A percentile compares a stretch with the other conserved stretches of the same genome.
These are phyloP conservation scores for Pseudachorutes palmiensis DNA, from an alignment of 1,140 invertebrate genomes.

Conservation along the genomic window DNA sequence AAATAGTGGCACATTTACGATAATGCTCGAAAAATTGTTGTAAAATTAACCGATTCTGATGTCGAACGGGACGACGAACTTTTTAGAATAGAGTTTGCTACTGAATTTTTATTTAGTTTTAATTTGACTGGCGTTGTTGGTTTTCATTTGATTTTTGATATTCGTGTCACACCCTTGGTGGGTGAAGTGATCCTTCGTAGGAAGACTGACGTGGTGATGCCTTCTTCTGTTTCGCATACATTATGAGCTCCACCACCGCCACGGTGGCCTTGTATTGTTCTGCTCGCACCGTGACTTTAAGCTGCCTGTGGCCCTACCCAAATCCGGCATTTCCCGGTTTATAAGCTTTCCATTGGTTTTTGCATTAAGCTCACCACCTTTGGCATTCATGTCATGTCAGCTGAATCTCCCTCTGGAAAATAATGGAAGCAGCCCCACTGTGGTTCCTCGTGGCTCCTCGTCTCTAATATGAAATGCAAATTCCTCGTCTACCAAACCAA, in stretches of 20 bases:
- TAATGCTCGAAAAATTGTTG: too few relatives aligned
- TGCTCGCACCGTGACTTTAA: too few relatives aligned
- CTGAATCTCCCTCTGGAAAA: slow-evolving; percentile 11
- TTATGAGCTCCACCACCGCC: slow-evolving; percentile 28
- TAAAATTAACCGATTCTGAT: too few relatives aligned
- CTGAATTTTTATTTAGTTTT: too few relatives aligned
- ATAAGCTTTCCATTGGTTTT: slow-evolving; percentile 9
- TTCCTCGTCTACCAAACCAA: too few relatives aligned
- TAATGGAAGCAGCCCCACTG: neutral
- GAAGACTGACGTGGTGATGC: slow-evolving; percentile 5
- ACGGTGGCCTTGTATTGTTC: slow-evolving; percentile 12
- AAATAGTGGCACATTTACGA: too few relatives aligned
- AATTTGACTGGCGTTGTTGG: too few relatives aligned
- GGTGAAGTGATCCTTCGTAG: neutral
- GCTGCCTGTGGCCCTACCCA: too few relatives aligned
- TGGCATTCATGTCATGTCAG: slow-evolving; percentile 23
- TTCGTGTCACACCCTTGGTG: neutral
- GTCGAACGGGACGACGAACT: too few relatives aligned
- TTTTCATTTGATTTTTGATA: too few relatives aligned
- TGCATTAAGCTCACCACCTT: slow-evolving; percentile 8
- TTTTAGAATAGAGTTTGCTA: too few relatives aligned
- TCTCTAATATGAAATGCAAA: slow-evolving; percentile 10
- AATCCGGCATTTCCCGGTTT: too few relatives aligned
- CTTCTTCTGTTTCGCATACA: slow-evolving; percentile 25
- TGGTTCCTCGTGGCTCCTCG: neutral